These are phyloP conservation scores for Drosophila ambigua DNA, from an alignment of 1,140 invertebrate species.

Conservation along the genomic window DNA sequence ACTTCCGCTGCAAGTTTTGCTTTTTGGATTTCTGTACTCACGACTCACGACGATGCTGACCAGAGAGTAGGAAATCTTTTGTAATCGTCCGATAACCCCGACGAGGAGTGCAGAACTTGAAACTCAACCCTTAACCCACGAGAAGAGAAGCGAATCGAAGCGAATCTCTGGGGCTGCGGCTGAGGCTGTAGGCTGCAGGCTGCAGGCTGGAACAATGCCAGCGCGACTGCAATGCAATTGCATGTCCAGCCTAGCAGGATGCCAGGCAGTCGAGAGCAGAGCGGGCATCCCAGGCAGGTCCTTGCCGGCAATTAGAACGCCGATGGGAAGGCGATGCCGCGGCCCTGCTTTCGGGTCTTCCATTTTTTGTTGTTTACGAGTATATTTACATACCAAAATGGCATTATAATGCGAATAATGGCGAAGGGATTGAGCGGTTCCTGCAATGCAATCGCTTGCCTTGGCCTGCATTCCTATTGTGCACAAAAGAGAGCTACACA, in stretches of 20 bases:
- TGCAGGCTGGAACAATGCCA: constrained; percentile 62
- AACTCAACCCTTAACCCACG: constrained; percentile 69
- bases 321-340: constrained; percentile 21
- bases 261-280: constrained; percentile 39
- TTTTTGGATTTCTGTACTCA: constrained; percentile 37
- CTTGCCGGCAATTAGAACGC: constrained; percentile 75
- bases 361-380: constrained; percentile 50
- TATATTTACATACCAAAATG: constrained; percentile 77
- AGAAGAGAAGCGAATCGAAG: too few relatives aligned
- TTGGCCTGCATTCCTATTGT: constrained; percentile 61
- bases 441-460: constrained; percentile 46
- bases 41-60: constrained; percentile 42
- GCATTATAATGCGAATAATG: constrained; percentile 67
- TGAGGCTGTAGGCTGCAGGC: not conserved
- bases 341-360: constrained; percentile 5
- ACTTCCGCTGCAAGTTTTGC: constrained; percentile 71
- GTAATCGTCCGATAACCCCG: constrained; percentile 79
- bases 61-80: constrained; percentile 75
- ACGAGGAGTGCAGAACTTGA: constrained; percentile 67
- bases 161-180: constrained; percentile 1
- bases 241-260: constrained; percentile 80
- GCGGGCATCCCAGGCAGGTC: constrained; percentile 59
- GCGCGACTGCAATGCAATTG: constrained; percentile 71
- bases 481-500: constrained; percentile 9
- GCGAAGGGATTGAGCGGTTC: constrained; percentile 40